Evolutionary conservation across 2,797 vertebrate genomes (phyloP), one percentile per base, ranked within the genome.

Genomic region (Lithobates pipiens): DNA sequence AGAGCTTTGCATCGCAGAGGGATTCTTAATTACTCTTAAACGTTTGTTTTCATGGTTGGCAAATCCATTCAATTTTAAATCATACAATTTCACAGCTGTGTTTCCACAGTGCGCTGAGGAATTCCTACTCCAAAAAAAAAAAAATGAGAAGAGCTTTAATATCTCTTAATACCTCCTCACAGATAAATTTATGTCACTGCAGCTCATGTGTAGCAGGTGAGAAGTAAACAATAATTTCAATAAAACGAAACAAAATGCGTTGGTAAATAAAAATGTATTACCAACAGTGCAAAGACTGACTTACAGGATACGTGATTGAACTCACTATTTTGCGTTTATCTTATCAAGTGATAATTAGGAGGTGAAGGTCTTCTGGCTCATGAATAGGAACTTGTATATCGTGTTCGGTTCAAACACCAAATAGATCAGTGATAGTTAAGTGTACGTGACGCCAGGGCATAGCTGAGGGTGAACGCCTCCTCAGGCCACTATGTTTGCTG

Each of bases 11-110:
- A 88, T 91, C 91, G 86, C 91, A 88, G 92, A 86, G 85, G 86
- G 91, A 87, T 89, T 80, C 71, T 92, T 93, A 93, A 92, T 89
- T 90, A 77, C 5, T 72, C 88, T 91, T 92, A 88, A 88, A 90
- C 46, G 89, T 89, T 90, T 83, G 63, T 88, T 91, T 89, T 89
- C 85, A 88, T 85, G 85, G 80, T 84, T 91, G 90, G 85, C 79
- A 92, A 90, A 89, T 83, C 78, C 90, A 65, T 90, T 84, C 89
- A 78, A 89, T 92, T 92, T 88, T 88, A 82, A 89, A 91, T 86
- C 79, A 77, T 82, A 86, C 68, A 29, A 86, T 82, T 86, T 82
- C 78, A 82, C 85, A 86, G 85, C 85, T 86, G 85, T 82, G 85
- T 86, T 86, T 86, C 85, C 85, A 86, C 39, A 72, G 36, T 46